Base-by-base conservation (phyloP, 2,888 invertebrate genomes). In the Mythimna albipuncta region DNA sequence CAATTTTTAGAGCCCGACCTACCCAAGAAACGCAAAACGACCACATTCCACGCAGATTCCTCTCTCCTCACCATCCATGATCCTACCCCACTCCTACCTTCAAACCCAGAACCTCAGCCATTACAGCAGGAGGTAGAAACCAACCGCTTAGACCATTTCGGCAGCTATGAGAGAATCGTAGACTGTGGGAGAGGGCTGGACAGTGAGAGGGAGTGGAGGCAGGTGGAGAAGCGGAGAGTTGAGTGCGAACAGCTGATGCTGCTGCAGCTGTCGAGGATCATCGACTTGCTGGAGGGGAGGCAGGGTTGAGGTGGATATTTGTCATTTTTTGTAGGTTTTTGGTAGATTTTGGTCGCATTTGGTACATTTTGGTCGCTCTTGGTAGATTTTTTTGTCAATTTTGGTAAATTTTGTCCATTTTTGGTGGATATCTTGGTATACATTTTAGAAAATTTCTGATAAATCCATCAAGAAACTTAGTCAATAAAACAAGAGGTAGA, bases 251-350 rank as follows among this genome's bases (percentile, higher is more conserved):
- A 90, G 61, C 74, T 92, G 26, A 88, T 95, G 74, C 74, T 94
- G 76, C 75, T 85, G n/a, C 91, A 93, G 69, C 75, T 95, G 2
- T 85, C 92, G 0, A 94, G 86, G 85, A 95, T 95, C 16, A 85
- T 95, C 35, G 89, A 87, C 19, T 88, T 95, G 68, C 77, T 95
- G 84, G 94, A 95, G 79, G 89, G 85, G 73, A 93, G 90, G 61
- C 89, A 87, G 58, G 90, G 90, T 75, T 94, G 89, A 94, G 41
- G 79, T 87, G 61, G 9, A 13, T 44, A 4, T 13, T 26, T 26
- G 11, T 41, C 1, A 26, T 16, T 35, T 41, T 38, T n/a, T n/a
- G n/a, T n/a, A n/a, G n/a, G n/a, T n/a, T n/a, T 38, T 38, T 38
- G 38, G 38, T 38, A 38, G 38, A 38, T 7, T 38, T 38, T 38